Percentiles rank a stretch among this genome's conserved stretches.
Evolutionary conservation across 2,888 invertebrate genomes (phyloP).

Genomic region (Rhagonycha lutea): DNA sequence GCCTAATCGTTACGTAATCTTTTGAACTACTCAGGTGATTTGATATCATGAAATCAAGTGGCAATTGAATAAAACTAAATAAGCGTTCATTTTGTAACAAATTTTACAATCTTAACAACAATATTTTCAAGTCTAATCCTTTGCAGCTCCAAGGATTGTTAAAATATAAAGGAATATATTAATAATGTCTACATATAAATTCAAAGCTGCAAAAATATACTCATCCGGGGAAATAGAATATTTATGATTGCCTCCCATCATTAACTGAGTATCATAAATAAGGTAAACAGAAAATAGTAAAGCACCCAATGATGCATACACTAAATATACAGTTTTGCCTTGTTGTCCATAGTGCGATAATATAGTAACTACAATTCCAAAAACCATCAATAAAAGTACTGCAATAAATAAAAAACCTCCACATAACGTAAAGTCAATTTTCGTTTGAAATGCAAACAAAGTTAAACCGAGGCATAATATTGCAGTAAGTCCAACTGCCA

Average conservation of each 20-base stretch:
- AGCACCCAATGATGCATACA: conserved; percentile 86
- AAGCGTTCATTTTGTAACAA: too few species aligned
- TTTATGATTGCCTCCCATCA: conserved; percentile 94
- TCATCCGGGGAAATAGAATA: conserved; percentile 90
- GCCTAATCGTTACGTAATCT: too few species aligned
- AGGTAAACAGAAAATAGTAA: conserved; percentile 87
- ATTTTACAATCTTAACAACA: background rate
- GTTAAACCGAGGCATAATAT: conserved; percentile 84
- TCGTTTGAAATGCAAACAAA: conserved; percentile 92
- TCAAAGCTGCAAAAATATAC: conserved; percentile 91
- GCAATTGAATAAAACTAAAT: too few species aligned
- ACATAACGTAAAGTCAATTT: conserved; percentile 81
- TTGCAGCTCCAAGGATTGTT: background rate
- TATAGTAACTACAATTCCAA: conserved; percentile 74
- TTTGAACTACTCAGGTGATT: too few species aligned
- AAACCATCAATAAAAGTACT: conserved; percentile 75
- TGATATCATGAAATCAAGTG: too few species aligned
- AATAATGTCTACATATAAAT: conserved; percentile 85
- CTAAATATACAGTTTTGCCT: conserved; percentile 65
- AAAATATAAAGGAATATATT: conserved; percentile 90
- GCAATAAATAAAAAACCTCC: conserved; percentile 79
- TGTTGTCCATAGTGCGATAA: conserved; percentile 32
- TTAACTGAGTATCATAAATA: conserved; percentile 88
- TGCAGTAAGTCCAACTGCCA: conserved; percentile 88
- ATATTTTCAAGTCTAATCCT: background rate